Percentiles rank a stretch among this genome's conserved stretches.
Conservation (phyloP, 92 coral and sea anemone species). For the Phenganax marumi region DNA sequence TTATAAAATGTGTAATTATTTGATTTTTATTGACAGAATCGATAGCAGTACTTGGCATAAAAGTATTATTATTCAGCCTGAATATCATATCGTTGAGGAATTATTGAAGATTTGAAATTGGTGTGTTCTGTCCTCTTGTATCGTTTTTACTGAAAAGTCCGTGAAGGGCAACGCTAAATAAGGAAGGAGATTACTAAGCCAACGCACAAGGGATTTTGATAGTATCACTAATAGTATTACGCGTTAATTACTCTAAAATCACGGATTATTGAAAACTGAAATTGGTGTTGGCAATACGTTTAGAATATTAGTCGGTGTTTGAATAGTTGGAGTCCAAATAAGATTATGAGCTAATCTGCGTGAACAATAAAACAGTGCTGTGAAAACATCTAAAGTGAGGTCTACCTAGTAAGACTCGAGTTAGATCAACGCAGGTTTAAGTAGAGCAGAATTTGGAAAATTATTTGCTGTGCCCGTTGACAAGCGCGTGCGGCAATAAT, state of each 20-base stretch:
- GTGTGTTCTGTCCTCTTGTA: background rate
- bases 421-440: conserved; percentile 3
- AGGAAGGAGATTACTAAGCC: too few relatives aligned
- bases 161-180: too few relatives aligned
- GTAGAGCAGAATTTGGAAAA: background rate
- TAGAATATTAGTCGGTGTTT: too few relatives aligned
- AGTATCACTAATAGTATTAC: too few relatives aligned
- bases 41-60: too few relatives aligned
- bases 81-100: background rate
- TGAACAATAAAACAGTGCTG: background rate
- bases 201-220: too few relatives aligned
- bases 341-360: background rate
- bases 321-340: too few relatives aligned
- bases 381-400: conserved; percentile 1
- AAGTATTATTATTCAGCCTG: background rate
- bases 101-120: background rate
- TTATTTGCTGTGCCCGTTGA: background rate
- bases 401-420: background rate
- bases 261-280: too few relatives aligned
- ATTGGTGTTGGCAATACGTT: too few relatives aligned
- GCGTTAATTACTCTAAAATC: too few relatives aligned
- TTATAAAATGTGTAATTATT: too few relatives aligned
- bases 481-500: background rate
- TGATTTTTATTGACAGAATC: too few relatives aligned
- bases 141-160: background rate